phyloP scores from a whole-genome alignment of 2,113 vertebrate species.

The Rhinoderma darwinii region DNA sequence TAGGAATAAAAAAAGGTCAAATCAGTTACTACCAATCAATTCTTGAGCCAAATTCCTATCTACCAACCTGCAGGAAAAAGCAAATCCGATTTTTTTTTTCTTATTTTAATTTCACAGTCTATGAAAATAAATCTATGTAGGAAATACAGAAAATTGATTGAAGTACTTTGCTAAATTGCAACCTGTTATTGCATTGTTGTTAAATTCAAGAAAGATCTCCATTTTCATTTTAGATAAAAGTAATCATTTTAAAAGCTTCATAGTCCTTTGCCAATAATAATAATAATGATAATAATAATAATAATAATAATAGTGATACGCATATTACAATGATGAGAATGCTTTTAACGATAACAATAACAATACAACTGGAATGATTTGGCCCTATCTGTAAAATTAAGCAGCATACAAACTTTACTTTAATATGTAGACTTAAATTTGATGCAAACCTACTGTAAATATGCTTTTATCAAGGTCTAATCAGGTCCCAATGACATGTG shows the following conservation, averaged over 20 bases:
- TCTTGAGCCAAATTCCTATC: conserved; percentile 46
- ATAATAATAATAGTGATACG: too few species aligned
- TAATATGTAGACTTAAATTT: too few species aligned
- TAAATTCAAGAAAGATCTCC: not conserved
- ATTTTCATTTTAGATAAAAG: not conserved
- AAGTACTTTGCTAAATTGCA: conserved; percentile 31
- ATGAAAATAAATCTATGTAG: conserved; percentile 34
- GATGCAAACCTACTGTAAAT: too few species aligned
- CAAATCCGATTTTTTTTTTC: conserved; percentile 13
- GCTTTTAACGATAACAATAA: not conserved
- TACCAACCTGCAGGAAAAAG: conserved; percentile 29
- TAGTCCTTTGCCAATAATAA: not conserved
- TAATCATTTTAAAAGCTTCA: not conserved
- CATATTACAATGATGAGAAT: too few species aligned
- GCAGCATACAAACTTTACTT: too few species aligned
- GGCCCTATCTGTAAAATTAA: not conserved
- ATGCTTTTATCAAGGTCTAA: too few species aligned
- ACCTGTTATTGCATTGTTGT: not conserved
- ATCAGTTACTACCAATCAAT: conserved; percentile 54
- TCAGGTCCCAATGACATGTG: too few species aligned
- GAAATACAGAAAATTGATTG: conserved; percentile 37
- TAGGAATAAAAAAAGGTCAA: conserved; percentile 51
- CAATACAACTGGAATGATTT: too few species aligned
- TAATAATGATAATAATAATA: not conserved
- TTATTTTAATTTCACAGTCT: conserved; percentile 24